Percentiles rank a stretch among this genome's conserved stretches.
phyloP scores from a whole-genome alignment of 2,888 invertebrate species.

The Athripsodes cinereus region DNA sequence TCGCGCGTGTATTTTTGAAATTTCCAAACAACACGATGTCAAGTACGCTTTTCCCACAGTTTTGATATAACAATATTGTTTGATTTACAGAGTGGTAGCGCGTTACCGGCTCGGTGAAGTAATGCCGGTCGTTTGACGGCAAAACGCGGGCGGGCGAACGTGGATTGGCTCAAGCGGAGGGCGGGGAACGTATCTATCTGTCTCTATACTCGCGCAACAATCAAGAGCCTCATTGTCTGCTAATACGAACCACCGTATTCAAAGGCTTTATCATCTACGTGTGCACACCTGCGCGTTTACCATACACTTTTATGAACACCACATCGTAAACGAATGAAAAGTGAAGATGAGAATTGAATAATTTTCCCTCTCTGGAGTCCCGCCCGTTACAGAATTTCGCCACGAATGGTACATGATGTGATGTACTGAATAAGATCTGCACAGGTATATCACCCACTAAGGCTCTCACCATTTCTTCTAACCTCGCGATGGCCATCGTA shows the following conservation, averaged over 20 bases:
- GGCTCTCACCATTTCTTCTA: not conserved
- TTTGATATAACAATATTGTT: constrained; percentile 1
- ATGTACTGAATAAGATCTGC: not conserved
- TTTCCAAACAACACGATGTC: not conserved
- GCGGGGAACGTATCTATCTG: constrained; percentile 15
- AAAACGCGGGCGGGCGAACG: constrained; percentile 38
- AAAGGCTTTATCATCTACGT: not conserved
- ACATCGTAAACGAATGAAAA: not conserved
- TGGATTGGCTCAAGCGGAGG: constrained; percentile 33
- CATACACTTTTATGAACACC: not conserved
- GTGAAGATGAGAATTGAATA: not conserved
- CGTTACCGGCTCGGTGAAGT: constrained; percentile 39
- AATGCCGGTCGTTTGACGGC: constrained; percentile 43
- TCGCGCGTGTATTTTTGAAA: constrained; percentile 6
- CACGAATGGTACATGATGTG: not conserved
- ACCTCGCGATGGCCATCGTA: not conserved
- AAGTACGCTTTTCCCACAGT: constrained; percentile 5
- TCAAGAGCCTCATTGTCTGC: not conserved
- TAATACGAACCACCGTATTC: not conserved
- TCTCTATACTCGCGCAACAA: constrained; percentile 10
- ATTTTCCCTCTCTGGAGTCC: constrained; percentile 4
- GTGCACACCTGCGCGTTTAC: not conserved
- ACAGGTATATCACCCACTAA: not conserved
- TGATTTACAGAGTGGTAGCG: constrained; percentile 12
- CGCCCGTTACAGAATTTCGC: constrained; percentile 8